Evolutionary conservation across 2,113 vertebrate species (phyloP).

Genomic region (Perca flavescens): DNA sequence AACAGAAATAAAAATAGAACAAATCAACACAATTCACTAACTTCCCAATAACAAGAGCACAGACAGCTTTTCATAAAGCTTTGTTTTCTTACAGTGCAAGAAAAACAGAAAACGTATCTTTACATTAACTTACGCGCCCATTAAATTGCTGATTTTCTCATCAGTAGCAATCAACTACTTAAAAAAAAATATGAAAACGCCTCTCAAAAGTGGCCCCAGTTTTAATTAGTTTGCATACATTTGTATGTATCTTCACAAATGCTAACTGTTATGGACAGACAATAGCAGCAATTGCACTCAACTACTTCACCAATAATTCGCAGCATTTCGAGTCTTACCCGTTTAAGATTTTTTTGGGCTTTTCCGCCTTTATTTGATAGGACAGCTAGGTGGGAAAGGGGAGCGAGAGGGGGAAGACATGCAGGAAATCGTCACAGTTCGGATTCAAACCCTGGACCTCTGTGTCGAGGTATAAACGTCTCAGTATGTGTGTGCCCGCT

Average conservation of each 20-base stretch:
- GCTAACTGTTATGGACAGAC: background rate
- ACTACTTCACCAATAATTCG: slow-evolving; percentile 10
- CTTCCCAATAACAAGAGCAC: background rate
- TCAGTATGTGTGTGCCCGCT: no score
- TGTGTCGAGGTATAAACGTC: no score
- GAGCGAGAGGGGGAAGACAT: no score
- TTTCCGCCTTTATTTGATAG: no score
- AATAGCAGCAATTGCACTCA: slow-evolving; percentile 17
- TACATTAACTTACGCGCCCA: background rate
- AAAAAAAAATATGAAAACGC: slow-evolving; percentile 4
- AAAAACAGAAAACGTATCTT: background rate
- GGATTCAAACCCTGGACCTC: no score
- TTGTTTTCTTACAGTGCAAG: background rate
- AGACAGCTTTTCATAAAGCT: background rate
- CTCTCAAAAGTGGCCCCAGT: background rate
- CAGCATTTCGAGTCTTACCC: slow-evolving; percentile 16
- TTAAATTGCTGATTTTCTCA: background rate
- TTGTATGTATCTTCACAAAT: background rate
- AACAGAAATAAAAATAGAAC: background rate
- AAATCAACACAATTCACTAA: background rate
- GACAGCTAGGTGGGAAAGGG: no score
- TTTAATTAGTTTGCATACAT: background rate
- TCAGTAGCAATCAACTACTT: background rate
- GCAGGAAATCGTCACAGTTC: no score
- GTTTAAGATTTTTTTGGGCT: background rate